Evolutionary conservation across 2,797 vertebrate genomes (phyloP), one percentile per base, ranked within the genome.

Genomic region (Thripadectes ignobilis): DNA sequence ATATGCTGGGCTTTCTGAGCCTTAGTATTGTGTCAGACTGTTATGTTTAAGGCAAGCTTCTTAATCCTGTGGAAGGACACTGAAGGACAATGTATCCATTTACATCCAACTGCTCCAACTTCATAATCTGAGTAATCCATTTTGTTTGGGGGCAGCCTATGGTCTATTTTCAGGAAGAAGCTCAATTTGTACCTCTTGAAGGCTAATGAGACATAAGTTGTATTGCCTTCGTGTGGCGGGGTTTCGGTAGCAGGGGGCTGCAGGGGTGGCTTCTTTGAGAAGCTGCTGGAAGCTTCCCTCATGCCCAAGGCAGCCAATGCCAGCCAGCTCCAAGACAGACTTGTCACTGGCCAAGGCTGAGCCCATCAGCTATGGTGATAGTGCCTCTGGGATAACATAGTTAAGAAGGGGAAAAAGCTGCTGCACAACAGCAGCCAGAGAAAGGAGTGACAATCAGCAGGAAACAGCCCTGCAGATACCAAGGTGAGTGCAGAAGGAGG

Each of bases 341-440:
- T 22, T 3, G 4, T 7, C 0, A 0, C 43, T 67, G 32, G 30
- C 17, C 26, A n/a, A 23, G 26, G 51, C 13, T 0, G 0, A 55
- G 36, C 23, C 12, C 54, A 7, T 38, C 73, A 52, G 43, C 0
- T 0, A 17, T 4, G 9, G 34, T 43, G 17, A 4, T 54, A 10
- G 17, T 5, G 4, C 29, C 17, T 80, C 63, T 72, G 43, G 19
- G n/a, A 14, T 36, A 51, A 16, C n/a, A 3, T 21, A 20, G 14
- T 49, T 36, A 36, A 45, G 52, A 55, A 30, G 14, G 19, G 22
- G 12, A 29, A 26, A 36, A 79, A 34, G 18, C 30, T 63, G 14
- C 49, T 87, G 39, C 41, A 29, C 45, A 59, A 3, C 19, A 34
- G 30, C 45, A 71, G 13, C 38, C 5, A 29, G 26, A 30, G 19